These are phyloP conservation scores for Mizuhopecten yessoensis DNA, from an alignment of 1,140 invertebrate species.

Conservation along the genomic window DNA sequence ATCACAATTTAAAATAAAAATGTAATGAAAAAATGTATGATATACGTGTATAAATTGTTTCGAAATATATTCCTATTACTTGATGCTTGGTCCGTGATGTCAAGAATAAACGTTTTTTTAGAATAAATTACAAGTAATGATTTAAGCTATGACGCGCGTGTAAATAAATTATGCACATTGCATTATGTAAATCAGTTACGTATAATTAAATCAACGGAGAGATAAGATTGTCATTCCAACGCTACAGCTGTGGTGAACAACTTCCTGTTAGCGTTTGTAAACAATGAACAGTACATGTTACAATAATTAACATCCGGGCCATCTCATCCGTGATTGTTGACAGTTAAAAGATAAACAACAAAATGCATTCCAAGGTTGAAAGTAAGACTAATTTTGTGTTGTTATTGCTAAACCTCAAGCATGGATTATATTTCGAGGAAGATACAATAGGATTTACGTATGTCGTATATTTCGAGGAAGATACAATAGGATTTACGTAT, in stretches of 20 bases:
- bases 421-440: neutral
- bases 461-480: too few relatives aligned
- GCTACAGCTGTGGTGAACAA: neutral
- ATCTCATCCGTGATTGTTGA: neutral
- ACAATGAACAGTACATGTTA: neutral
- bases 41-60: too few relatives aligned
- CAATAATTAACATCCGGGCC: neutral
- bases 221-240: neutral
- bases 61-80: too few relatives aligned
- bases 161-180: constrained; percentile 1
- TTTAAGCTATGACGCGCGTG: neutral
- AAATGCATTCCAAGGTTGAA: neutral
- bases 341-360: neutral
- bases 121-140: too few relatives aligned
- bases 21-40: too few relatives aligned
- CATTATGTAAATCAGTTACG: neutral
- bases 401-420: too few relatives aligned
- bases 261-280: neutral
- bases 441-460: too few relatives aligned
- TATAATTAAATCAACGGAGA: neutral
- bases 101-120: too few relatives aligned
- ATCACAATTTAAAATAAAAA: too few relatives aligned
- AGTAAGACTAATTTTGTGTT: neutral
- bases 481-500: too few relatives aligned
- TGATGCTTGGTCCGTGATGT: too few relatives aligned